These are phyloP conservation scores for Anguilla megastoma DNA, from an alignment of 2,797 vertebrate genomes.

Conservation along the genomic window DNA sequence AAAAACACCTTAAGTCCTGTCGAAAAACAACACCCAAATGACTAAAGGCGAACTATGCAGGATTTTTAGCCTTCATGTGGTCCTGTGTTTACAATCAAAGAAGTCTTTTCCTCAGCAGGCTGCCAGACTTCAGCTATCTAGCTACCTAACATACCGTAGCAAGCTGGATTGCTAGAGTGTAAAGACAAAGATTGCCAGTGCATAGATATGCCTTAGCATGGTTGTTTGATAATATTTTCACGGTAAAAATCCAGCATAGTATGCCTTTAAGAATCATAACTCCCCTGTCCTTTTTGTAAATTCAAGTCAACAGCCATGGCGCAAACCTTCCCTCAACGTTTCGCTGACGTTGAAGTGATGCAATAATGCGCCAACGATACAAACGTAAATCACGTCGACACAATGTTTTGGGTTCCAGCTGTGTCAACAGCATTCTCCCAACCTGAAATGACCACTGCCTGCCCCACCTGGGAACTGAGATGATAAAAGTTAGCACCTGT, in stretches of 20 bases:
- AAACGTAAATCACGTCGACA: not conserved
- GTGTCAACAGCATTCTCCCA: not conserved
- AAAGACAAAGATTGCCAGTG: too few species aligned
- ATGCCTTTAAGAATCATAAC: not conserved
- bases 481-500: not conserved
- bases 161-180: too few species aligned
- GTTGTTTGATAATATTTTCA: too few species aligned
- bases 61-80: not conserved
- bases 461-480: not conserved
- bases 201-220: too few species aligned
- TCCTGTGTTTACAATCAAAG: too few species aligned
- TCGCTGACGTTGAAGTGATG: not conserved
- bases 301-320: not conserved
- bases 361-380: not conserved
- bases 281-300: conserved; percentile 25
- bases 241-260: too few species aligned
- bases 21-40: conserved; percentile 60
- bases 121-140: too few species aligned
- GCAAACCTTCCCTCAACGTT: not conserved
- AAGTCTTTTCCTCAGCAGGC: too few species aligned
- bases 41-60: conserved; percentile 49
- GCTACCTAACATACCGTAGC: too few species aligned
- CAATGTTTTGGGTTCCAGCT: not conserved
- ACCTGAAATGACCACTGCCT: not conserved
- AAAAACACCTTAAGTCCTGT: conserved; percentile 45